Percentiles rank a stretch among this genome's conserved stretches.
phyloP scores from a whole-genome alignment of 2,113 vertebrate genomes.

The Dicrurus megarhynchus region DNA sequence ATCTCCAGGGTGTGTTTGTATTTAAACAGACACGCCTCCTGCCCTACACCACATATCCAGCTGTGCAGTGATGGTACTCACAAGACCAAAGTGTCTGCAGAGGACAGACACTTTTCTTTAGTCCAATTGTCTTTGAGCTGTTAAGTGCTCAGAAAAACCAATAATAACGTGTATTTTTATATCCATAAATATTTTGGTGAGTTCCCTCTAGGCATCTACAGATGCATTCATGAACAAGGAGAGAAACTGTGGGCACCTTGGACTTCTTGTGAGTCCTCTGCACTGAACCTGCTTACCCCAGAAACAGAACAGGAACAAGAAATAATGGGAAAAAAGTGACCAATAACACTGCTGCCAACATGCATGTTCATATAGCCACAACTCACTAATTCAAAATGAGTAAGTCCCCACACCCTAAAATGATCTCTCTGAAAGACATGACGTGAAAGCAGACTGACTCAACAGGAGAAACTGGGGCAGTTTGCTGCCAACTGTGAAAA shows the following conservation, averaged over 20 bases:
- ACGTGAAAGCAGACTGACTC: not conserved
- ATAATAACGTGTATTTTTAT: not conserved
- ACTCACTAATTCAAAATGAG: not conserved
- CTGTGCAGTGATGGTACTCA: fast-evolving
- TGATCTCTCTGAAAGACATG: not conserved
- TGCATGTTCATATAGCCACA: not conserved
- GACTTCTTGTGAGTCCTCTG: not conserved
- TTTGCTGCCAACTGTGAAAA: not conserved
- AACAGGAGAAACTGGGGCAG: not conserved
- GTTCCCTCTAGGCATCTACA: not conserved
- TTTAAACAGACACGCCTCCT: not conserved
- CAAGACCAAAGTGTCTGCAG: not conserved
- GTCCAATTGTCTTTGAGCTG: not conserved
- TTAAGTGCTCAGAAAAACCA: not conserved
- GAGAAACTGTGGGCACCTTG: not conserved
- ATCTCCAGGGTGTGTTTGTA: not conserved
- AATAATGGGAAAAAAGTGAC: not conserved
- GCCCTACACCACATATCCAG: not conserved
- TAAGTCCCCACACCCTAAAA: not conserved
- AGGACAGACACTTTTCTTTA: not conserved
- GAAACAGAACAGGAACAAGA: not conserved
- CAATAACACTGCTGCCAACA: not conserved
- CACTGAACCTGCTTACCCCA: not conserved
- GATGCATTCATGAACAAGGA: not conserved
- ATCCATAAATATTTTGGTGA: not conserved